Percentiles rank a stretch among this genome's conserved stretches.
Evolutionary conservation across 2,113 vertebrate species (phyloP).

Genomic region (Pelvicachromis taeniatus): DNA sequence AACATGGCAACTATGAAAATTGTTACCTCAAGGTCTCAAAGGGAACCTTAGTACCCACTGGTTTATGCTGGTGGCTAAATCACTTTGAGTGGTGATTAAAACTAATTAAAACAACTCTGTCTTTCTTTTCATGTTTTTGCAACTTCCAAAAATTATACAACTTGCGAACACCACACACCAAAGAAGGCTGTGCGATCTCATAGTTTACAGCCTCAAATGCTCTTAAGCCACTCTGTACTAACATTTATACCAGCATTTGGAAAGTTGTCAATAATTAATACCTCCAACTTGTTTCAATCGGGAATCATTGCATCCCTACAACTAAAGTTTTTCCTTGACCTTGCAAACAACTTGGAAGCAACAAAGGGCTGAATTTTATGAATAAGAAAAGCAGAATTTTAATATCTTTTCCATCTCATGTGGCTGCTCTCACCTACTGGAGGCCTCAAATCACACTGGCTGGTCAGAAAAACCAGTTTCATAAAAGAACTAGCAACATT

Average conservation of each 20-base stretch:
- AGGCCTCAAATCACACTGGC: constrained; percentile 20
- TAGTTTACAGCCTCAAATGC: neutral
- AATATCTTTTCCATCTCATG: constrained; percentile 7
- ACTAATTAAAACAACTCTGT: neutral
- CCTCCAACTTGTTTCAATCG: neutral
- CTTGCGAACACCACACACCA: neutral
- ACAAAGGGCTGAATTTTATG: constrained; percentile 3
- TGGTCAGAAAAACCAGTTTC: constrained; percentile 14
- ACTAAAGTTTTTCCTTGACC: neutral
- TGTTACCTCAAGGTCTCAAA: neutral
- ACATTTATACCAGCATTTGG: neutral
- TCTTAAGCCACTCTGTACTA: neutral
- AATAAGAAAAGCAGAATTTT: neutral
- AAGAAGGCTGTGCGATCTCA: neutral
- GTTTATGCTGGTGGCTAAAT: neutral
- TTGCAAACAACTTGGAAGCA: constrained; percentile 18
- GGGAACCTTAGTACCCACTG: neutral
- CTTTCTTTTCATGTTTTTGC: neutral
- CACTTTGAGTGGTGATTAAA: neutral
- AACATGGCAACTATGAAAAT: neutral
- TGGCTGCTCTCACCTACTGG: neutral
- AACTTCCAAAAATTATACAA: neutral
- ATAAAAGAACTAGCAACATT: constrained; percentile 13
- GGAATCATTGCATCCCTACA: neutral
- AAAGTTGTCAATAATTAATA: constrained; percentile 30